Evolutionary conservation across 2,113 vertebrate genomes (phyloP), one percentile per base, ranked within the genome.

Genomic region (Psilopsiagon aurifrons): DNA sequence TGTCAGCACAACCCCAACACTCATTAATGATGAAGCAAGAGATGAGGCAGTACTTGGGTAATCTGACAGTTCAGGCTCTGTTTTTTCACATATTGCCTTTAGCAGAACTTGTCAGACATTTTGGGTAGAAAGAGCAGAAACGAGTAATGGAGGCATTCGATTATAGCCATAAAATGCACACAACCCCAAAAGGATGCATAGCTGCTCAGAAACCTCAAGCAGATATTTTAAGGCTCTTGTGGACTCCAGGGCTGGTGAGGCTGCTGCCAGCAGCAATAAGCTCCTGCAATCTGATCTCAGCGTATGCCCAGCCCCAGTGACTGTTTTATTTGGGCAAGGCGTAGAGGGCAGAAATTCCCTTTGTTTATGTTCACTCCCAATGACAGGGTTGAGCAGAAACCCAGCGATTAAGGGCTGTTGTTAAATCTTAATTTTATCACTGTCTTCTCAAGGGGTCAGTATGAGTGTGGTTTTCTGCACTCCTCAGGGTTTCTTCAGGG

Each of bases 81-180:
- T 7, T 81, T 54, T 54, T 90, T 94, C 92, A 94, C 68, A 82
- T 70, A 95, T 83, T 60, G 88, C 80, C 29, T 77, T 92, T 69
- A 97, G 74, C 87, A 95, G 93, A 92, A 89, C 76, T 81, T 89
- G 96, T 95, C 96, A 95, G 94, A 96, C 83, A 68, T 96, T 96
- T 96, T 85, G 70, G 46, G 75, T 67, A 80, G 84, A 91, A 96
- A 95, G 75, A 95, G 63, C 44, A 95, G 78, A 93, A 91, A 94
- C 81, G 85, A 97, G 73, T 95, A 95, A 91, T 86, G 88, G 92
- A 89, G 85, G 89, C 23, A 39, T 43, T 70, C 93, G 95, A 95
- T 95, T 94, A 49, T 55, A 79, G 78, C 86, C 93, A 74, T 88
- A 71, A 80, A 88, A 94, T 68, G 91, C 89, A 97, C 90, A 87